Evolutionary conservation across 2,113 vertebrate genomes (phyloP).

Genomic region (Monarcha castaneiventris): DNA sequence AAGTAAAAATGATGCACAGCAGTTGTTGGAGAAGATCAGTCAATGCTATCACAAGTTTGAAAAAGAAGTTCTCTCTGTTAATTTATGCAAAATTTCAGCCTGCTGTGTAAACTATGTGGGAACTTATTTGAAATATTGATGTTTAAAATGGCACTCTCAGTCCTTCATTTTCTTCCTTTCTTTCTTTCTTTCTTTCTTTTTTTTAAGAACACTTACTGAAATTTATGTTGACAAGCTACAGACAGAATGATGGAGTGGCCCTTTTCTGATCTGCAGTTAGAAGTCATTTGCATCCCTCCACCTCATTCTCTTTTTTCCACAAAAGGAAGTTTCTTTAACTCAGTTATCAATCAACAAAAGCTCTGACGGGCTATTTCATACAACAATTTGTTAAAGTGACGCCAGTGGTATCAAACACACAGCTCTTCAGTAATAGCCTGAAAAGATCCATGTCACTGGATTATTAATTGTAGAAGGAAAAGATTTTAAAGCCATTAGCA

Average conservation of each 20-base stretch:
- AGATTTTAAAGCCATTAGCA: constrained; percentile 36
- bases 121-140: constrained; percentile 2
- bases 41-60: background rate
- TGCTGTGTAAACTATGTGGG: background rate
- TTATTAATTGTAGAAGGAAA: constrained; percentile 48
- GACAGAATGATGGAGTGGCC: constrained; percentile 36
- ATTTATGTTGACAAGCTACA: constrained; percentile 27
- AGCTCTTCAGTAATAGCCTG: constrained; percentile 33
- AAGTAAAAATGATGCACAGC: background rate
- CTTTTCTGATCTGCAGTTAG: constrained; percentile 37
- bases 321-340: constrained; percentile 38
- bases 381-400: constrained; percentile 50
- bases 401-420: constrained; percentile 2
- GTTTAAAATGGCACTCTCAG: background rate
- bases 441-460: constrained; percentile 38
- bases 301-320: background rate
- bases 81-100: background rate
- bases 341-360: constrained; percentile 52
- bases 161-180: background rate
- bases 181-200: background rate
- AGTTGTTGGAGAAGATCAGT: background rate
- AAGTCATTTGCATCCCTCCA: constrained; percentile 47
- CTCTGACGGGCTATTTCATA: constrained; percentile 46
- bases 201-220: background rate
- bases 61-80: background rate